These are phyloP conservation scores for Panthera uncia DNA, from an alignment of 2,113 vertebrate genomes.

Conservation along the genomic window DNA sequence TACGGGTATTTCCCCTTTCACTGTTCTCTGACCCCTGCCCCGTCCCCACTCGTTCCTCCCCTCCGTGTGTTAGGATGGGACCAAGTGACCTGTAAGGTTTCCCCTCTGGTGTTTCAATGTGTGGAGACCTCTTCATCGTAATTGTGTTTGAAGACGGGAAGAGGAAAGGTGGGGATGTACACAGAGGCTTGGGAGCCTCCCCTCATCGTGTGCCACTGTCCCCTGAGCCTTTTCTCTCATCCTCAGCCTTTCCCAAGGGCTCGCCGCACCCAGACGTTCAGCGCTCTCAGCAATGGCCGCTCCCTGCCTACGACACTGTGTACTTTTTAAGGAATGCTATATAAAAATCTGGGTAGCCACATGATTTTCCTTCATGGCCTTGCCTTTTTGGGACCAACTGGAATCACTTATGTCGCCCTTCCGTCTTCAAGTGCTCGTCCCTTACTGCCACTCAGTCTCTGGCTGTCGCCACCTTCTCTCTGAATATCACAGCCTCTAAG, in stretches of 20 bases:
- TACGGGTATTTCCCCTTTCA: no score
- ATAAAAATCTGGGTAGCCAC: not conserved
- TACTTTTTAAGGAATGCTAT: not conserved
- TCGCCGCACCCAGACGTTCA: not conserved
- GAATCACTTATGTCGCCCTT: not conserved
- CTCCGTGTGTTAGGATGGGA: no score
- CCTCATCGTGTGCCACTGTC: rapidly evolving
- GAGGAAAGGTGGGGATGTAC: no score
- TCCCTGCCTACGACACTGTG: not conserved
- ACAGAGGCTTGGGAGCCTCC: not conserved
- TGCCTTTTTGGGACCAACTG: not conserved
- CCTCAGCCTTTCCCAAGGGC: not conserved
- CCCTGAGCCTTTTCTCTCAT: not conserved
- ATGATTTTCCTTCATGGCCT: not conserved
- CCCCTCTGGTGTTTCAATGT: no score
- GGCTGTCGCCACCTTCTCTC: not conserved
- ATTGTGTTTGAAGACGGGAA: no score
- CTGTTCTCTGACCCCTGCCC: no score
- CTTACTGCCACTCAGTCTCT: not conserved
- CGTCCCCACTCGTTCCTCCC: no score
- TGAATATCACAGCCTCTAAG: not conserved
- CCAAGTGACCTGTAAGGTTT: no score
- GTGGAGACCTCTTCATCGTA: no score
- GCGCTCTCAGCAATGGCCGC: not conserved
- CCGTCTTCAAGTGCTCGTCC: not conserved